Conservation (phyloP, 2,797 vertebrate genomes). For the Graptemys geographica region DNA sequence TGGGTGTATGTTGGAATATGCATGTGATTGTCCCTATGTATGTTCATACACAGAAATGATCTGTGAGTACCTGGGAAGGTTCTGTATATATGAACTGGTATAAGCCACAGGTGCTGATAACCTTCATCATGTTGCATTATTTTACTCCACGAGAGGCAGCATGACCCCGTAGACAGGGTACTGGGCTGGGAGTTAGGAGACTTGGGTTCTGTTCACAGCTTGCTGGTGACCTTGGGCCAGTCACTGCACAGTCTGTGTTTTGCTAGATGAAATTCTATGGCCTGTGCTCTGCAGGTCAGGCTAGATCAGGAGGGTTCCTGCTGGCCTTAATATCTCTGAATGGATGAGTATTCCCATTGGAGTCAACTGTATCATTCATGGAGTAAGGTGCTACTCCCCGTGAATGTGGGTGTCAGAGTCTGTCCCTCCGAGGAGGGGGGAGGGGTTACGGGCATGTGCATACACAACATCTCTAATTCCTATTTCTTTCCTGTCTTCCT, state of each 20-base stretch:
- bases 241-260: background rate
- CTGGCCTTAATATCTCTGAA: background rate
- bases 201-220: background rate
- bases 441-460: fast-evolving
- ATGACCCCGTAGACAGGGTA: background rate
- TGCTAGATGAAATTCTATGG: background rate
- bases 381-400: background rate
- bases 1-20: background rate
- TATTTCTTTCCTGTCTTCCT: background rate
- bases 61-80: background rate
- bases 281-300: background rate
- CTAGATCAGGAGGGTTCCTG: background rate
- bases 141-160: background rate
- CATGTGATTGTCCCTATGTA: background rate
- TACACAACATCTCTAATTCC: background rate
- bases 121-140: background rate
- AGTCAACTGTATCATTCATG: background rate
- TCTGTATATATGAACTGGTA: background rate
- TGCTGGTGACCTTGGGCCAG: background rate
- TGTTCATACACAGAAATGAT: background rate
- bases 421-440: background rate
- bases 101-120: background rate
- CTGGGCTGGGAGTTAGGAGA: background rate
- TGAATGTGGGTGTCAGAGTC: background rate
- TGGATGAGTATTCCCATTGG: background rate